These are phyloP conservation scores for Eupithecia pulchellata DNA, from an alignment of 2,888 invertebrate genomes.

Conservation along the genomic window DNA sequence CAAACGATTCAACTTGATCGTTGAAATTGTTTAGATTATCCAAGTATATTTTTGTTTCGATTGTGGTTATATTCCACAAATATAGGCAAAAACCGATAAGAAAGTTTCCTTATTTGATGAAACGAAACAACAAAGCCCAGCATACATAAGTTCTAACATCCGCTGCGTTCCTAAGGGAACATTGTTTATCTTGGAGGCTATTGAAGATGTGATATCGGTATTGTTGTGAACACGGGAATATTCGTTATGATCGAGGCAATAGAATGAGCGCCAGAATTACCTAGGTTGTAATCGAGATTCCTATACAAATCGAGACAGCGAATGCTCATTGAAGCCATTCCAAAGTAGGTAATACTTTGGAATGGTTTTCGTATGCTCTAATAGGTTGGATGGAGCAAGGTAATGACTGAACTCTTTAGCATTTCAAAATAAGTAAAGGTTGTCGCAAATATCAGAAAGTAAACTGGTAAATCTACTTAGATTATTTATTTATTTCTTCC, in stretches of 20 bases:
- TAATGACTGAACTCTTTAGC: too few species aligned
- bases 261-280: neutral
- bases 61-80: neutral
- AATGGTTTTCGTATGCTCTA: neutral
- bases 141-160: neutral
- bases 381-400: neutral
- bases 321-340: neutral
- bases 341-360: neutral
- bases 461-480: too few species aligned
- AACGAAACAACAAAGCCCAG: neutral
- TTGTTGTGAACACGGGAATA: conserved; percentile 2
- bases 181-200: conserved; percentile 19
- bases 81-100: neutral
- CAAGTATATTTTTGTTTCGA: neutral
- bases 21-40: neutral
- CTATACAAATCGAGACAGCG: neutral
- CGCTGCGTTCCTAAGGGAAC: neutral
- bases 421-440: too few species aligned
- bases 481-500: too few species aligned
- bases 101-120: neutral
- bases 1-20: too few species aligned
- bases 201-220: conserved; percentile 17
- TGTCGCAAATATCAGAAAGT: too few species aligned
- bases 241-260: neutral
- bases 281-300: neutral